Percentiles rank a stretch among this genome's conserved stretches.
These are phyloP conservation scores for Meloidogyne exigua DNA, from an alignment of 1,140 invertebrate genomes.

Conservation along the genomic window DNA sequence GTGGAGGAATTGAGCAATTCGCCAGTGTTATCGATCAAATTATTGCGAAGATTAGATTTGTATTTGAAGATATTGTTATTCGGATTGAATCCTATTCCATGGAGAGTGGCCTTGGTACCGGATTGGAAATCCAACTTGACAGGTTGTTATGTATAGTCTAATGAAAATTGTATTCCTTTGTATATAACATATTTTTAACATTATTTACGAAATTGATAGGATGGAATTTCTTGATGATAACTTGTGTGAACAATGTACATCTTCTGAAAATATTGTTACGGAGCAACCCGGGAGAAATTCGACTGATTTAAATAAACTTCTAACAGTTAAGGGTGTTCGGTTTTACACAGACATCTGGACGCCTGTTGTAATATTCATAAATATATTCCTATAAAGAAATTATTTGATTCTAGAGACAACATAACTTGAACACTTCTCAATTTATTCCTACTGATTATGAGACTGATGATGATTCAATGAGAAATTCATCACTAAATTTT, in stretches of 20 bases:
- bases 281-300: conserved; percentile 22
- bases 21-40: conserved; percentile 46
- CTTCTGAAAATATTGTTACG: not conserved
- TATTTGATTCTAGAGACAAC: not conserved
- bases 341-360: conserved; percentile 48
- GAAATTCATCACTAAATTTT: conserved; percentile 39
- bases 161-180: not conserved
- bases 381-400: not conserved
- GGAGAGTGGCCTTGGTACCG: conserved; percentile 38
- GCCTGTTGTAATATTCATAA: conserved; percentile 6
- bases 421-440: conserved; percentile 8
- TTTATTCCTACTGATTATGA: not conserved
- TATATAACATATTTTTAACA: not conserved
- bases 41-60: conserved; percentile 47
- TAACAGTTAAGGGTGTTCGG: conserved; percentile 47
- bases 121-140: conserved; percentile 51
- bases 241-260: conserved; percentile 31
- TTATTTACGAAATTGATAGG: conserved; percentile 22
- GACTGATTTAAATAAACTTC: conserved; percentile 47
- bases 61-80: conserved; percentile 40
- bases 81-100: conserved; percentile 38
- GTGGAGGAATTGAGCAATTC: conserved; percentile 47
- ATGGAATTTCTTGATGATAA: conserved; percentile 53
- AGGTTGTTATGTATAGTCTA: conserved; percentile 28
- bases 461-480: conserved; percentile 22